Conservation (phyloP, 2,888 invertebrate species). For the Cryptocephalus moraei region DNA sequence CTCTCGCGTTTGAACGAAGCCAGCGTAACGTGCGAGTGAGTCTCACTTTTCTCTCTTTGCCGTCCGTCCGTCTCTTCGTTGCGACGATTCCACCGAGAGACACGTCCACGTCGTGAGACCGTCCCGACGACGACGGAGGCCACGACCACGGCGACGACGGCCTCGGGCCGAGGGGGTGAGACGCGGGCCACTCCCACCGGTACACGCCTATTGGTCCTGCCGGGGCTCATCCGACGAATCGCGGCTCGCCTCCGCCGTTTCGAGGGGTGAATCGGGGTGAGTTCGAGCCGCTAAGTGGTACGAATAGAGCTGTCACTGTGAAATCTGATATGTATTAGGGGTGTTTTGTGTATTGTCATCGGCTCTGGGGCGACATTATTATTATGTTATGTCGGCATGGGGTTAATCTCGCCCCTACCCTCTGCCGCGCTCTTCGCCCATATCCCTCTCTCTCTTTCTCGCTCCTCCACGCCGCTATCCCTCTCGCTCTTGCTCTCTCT, state of each 20-base stretch:
- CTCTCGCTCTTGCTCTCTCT: conserved; percentile 16
- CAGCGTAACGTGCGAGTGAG: conserved; percentile 25
- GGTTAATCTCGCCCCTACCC: too few relatives aligned
- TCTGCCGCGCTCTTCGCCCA: too few relatives aligned
- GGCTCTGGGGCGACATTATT: conserved; percentile 1
- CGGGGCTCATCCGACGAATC: background rate
- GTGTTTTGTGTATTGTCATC: conserved; percentile 17
- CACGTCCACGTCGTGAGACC: background rate
- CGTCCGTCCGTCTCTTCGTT: too few relatives aligned
- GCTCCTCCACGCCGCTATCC: conserved; percentile 4
- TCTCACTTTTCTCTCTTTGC: conserved; percentile 3
- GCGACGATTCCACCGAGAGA: background rate
- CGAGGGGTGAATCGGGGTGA: conserved; percentile 15
- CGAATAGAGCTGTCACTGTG: conserved; percentile 32
- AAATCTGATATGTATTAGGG: conserved; percentile 32
- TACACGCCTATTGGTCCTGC: too few relatives aligned
- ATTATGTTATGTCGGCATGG: conserved; percentile 5
- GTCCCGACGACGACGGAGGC: background rate
- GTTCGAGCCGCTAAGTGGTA: conserved; percentile 24
- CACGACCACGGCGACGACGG: conserved; percentile 6
- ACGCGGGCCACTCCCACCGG: too few relatives aligned
- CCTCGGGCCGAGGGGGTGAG: conserved; percentile 14
- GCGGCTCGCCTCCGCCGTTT: conserved; percentile 14
- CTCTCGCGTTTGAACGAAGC: conserved; percentile 33
- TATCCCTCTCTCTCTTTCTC: conserved; percentile 9